Conservation (phyloP, 2,113 vertebrate species). For the Lepisosteus osseus region DNA sequence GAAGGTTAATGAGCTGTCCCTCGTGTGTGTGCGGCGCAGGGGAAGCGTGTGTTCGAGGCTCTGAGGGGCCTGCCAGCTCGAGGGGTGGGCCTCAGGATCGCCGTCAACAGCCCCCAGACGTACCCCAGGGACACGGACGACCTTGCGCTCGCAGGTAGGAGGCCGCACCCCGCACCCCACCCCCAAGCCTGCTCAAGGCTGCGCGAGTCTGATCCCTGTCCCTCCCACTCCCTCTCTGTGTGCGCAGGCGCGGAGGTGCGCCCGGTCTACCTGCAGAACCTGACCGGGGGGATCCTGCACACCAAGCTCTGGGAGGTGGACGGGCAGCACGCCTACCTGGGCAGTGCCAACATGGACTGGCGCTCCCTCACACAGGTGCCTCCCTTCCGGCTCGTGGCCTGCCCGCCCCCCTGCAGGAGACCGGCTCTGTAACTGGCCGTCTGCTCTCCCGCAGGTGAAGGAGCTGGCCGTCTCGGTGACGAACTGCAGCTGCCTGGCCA, state of each 20-base stretch:
- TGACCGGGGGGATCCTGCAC: constrained; percentile 71
- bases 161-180: neutral
- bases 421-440: neutral
- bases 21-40: constrained; percentile 42
- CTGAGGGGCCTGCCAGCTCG: constrained; percentile 55
- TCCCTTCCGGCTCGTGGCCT: neutral
- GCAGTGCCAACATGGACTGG: constrained; percentile 83
- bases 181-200: neutral
- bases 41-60: constrained; percentile 54
- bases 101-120: constrained; percentile 63
- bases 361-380: constrained; percentile 72
- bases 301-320: constrained; percentile 77
- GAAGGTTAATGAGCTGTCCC: no score
- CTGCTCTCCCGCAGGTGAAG: constrained; percentile 59
- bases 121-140: constrained; percentile 50
- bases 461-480: constrained; percentile 65
- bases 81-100: constrained; percentile 58
- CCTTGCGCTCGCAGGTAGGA: constrained; percentile 54
- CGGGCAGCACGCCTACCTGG: constrained; percentile 65
- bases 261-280: constrained; percentile 52
- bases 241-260: constrained; percentile 64
- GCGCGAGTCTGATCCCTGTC: neutral
- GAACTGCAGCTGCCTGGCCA: constrained; percentile 73
- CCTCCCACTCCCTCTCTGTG: neutral
- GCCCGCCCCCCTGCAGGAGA: neutral